Conservation (phyloP, 2,797 vertebrate genomes). For the Monodelphis domestica region DNA sequence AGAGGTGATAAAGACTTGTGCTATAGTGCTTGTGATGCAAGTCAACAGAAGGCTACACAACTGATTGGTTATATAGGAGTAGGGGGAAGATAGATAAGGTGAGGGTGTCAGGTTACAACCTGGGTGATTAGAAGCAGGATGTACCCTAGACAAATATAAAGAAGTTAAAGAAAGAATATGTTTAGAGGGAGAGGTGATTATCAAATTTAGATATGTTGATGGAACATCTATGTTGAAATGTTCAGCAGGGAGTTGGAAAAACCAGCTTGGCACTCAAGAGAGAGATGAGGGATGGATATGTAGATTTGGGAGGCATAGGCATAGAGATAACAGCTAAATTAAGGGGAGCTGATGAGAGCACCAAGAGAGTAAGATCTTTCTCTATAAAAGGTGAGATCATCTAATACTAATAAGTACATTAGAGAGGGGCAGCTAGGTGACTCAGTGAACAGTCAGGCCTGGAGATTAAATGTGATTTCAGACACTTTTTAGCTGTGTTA, state of each 20-base stretch:
- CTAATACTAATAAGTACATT: not conserved
- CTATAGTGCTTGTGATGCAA: not conserved
- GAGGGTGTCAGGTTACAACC: not conserved
- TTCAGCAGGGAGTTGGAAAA: not conserved
- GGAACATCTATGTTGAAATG: not conserved
- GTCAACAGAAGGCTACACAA: not conserved
- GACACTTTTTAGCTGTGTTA: too few species aligned
- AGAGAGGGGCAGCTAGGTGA: too few species aligned
- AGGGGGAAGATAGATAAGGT: not conserved
- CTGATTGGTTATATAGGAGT: not conserved
- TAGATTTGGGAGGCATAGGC: not conserved
- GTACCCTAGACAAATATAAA: not conserved
- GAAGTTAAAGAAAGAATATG: not conserved
- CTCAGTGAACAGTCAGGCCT: too few species aligned
- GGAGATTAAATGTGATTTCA: too few species aligned
- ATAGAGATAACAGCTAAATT: not conserved
- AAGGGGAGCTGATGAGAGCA: not conserved
- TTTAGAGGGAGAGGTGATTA: not conserved
- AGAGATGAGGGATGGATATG: not conserved
- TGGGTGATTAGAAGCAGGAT: not conserved
- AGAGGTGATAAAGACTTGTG: not conserved
- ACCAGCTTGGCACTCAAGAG: not conserved
- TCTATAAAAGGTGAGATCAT: not conserved
- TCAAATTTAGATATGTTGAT: not conserved
- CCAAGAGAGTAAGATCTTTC: not conserved